Evolutionary conservation across 2,888 invertebrate species (phyloP).

Genomic region (Drosophila mimetica): DNA sequence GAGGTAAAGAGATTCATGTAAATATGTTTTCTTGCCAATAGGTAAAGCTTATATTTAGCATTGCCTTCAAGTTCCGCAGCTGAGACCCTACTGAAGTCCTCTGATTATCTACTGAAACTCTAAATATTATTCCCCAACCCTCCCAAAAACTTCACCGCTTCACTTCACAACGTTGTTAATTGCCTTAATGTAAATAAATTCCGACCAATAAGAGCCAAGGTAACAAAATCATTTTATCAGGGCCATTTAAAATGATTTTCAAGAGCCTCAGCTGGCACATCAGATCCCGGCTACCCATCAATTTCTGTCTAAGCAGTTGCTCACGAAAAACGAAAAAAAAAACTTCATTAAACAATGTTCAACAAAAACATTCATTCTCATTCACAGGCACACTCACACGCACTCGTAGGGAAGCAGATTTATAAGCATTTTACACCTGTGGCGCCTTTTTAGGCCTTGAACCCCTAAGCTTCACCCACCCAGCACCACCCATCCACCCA

Average conservation of each 20-base stretch:
- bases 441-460: constrained; percentile 32
- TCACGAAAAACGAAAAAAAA: constrained; percentile 21
- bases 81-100: not conserved
- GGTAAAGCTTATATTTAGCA: no score
- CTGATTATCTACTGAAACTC: not conserved
- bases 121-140: not conserved
- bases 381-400: constrained; percentile 22
- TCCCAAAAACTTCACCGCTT: no score
- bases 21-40: no score
- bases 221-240: constrained; percentile 24
- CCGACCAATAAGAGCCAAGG: not conserved
- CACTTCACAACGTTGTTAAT: constrained; percentile 32
- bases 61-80: not conserved
- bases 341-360: constrained; percentile 65
- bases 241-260: constrained; percentile 14
- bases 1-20: no score
- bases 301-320: constrained; percentile 35
- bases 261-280: constrained; percentile 13
- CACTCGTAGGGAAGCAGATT: constrained; percentile 44
- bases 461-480: not conserved
- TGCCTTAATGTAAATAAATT: constrained; percentile 39
- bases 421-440: constrained; percentile 69
- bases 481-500: not conserved
- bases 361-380: constrained; percentile 61
- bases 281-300: constrained; percentile 26